Evolutionary conservation across 2,797 vertebrate genomes (phyloP), one percentile per base, ranked within the genome.

Genomic region (Hoplostethus atlanticus): DNA sequence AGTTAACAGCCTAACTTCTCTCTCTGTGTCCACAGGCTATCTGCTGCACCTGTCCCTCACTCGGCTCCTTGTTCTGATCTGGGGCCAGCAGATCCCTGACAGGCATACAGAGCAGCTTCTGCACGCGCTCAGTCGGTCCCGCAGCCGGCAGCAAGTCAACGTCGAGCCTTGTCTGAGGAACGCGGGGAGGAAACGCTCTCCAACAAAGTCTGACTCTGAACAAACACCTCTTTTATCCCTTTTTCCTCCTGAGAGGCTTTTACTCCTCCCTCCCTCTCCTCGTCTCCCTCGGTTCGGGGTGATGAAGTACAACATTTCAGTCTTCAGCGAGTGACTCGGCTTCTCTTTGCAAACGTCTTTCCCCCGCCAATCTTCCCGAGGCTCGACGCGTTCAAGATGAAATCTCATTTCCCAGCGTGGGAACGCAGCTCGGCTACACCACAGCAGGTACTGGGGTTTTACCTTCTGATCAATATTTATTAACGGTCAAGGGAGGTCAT

Each of bases 281-380:
- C 21, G 21, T 36, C 79, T 34, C 34, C 34, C 34, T 59, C 68
- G 5, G 68, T 79, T 69, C 74, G 0, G 68, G 64, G 73, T 76
- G 84, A 88, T 84, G 73, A 86, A 81, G 83, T 64, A 58, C 77
- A 81, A 21, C 15, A 76, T 79, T 83, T 60, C 62, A 82, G 74
- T 86, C 84, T 87, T 79, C 78, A 13, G 68, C 51, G 4, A 84
- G 83, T 53, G 81, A 81, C 83, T 88, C 71, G 68, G 79, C 81
- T 89, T 74, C 84, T 88, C 87, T 90, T 87, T 87, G 88, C 71
- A 83, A 88, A 89, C 80, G 84, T 88, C 90, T 91, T 91, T 87
- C 85, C 89, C 77, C 79, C 71, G 48, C 84, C 81, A 71, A 70
- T 71, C 73, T 83, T 89, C 83, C 73, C 76, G 80, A 79, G 84